Percentiles rank a stretch among this genome's conserved stretches.
phyloP scores from a whole-genome alignment of 2,113 vertebrate species.

The Nyctibius bracteatus region DNA sequence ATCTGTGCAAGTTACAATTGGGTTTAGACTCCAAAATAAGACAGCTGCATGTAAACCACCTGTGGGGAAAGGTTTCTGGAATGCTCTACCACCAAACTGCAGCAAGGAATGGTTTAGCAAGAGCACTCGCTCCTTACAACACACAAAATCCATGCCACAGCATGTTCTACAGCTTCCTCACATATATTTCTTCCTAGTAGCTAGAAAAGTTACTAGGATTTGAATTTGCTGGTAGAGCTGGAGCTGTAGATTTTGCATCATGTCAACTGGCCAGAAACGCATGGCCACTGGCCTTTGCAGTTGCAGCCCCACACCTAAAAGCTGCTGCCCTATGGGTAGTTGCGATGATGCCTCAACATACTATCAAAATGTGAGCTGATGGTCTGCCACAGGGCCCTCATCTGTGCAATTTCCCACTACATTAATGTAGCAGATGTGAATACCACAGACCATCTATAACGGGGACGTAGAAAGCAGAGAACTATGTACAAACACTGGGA shows the following conservation, averaged over 20 bases:
- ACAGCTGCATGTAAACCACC: not conserved
- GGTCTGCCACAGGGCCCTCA: not conserved
- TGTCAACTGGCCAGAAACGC: rapidly evolving
- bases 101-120: not conserved
- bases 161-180: not conserved
- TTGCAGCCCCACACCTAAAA: not conserved
- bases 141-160: not conserved
- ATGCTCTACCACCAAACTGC: not conserved
- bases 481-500: not conserved
- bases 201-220: not conserved
- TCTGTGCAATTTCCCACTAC: not conserved
- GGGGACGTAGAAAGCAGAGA: not conserved
- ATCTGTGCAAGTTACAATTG: not conserved
- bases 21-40: not conserved
- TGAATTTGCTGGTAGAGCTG: not conserved
- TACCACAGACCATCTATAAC: not conserved
- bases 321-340: rapidly evolving
- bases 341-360: not conserved
- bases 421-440: not conserved
- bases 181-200: not conserved
- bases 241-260: not conserved
- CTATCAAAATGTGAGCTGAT: not conserved
- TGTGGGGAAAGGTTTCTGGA: not conserved
- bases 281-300: not conserved
- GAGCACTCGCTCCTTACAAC: rapidly evolving